Base-by-base conservation (phyloP, 2,888 invertebrate genomes). In the Dolichopus griseipennis region DNA sequence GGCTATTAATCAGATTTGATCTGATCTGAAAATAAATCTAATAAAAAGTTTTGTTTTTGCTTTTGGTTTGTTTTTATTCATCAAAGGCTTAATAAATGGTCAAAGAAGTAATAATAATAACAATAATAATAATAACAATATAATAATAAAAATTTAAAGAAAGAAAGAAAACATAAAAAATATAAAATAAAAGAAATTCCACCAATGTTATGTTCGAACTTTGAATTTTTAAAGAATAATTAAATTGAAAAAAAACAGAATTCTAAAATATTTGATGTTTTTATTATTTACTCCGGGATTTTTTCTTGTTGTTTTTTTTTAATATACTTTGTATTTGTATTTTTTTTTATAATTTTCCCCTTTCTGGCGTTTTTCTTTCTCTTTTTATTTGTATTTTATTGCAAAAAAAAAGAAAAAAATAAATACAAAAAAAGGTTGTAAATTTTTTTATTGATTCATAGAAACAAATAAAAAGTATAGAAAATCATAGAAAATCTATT, bases 81-180 rank as follows among this genome's bases (percentile, higher is more conserved):
- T 52, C 52, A 52, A 52, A 52, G 52, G 52, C 52, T 52, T 52
- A 52, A 52, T 52, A 52, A 52, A 52, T 52, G 52, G 52, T 52
- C 52, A 52, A 52, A 52, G 27, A 27, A 27, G 27, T 27, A 27
- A 27, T 27, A 27, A 27, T 27, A 27, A 27, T 27, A 27, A 27
- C 5, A 52, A 5, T 52, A 52, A n/a, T 18, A n/a, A n/a, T n/a
- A n/a, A n/a, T n/a, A n/a, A n/a, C n/a, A n/a, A n/a, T n/a, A n/a
- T n/a, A n/a, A n/a, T n/a, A n/a, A n/a, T n/a, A n/a, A n/a, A n/a
- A n/a, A n/a, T n/a, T n/a, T n/a, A n/a, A n/a, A n/a, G n/a, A n/a
- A n/a, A n/a, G n/a, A n/a, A n/a, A n/a, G n/a, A n/a, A 43, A 43
- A 43, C 7, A 34, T 34, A 37, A 37, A 10, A 37, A 37, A 37